Evolutionary conservation across 2,797 vertebrate genomes (phyloP), one percentile per base, ranked within the genome.

Genomic region (Miichthys miiuy): DNA sequence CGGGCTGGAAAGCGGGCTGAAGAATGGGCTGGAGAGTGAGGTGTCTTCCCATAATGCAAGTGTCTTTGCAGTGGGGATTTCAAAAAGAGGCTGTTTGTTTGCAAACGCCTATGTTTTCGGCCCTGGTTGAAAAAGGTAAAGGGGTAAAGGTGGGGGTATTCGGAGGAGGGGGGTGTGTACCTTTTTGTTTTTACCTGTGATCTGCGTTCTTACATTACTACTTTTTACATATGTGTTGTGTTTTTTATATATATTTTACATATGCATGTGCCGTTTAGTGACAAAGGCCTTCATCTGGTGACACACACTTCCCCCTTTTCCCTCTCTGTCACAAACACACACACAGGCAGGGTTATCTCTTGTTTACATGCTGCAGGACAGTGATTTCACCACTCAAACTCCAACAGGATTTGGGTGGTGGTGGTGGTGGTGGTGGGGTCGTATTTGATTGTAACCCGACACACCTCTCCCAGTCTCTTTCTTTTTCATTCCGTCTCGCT

Each of bases 371-470:
- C 81, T 89, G 77, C 68, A 71, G 74, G 85, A 92, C 87, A 79
- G 72, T 74, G 85, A 91, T 91, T 93, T 85, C 74, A 79, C 75
- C 71, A 44, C 84, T 84, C 82, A 62, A 66, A 87, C 83, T 77
- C 54, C 30, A 70, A 48, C 74, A 83, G 79, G 73, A 88, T 89
- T 79, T 54, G 18, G 47, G 58, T 44, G 75, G 46, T 23, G 75
- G n/a, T 48, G 21, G 76, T 62, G 65, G 74, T 30, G 21, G 61
- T 38, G 57, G 65, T 42, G 75, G 34, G 72, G 90, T 90, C 75
- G 68, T 81, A 77, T 86, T 84, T 77, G 77, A 80, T 88, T 91
- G 94, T 94, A 94, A 95, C 90, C 83, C 12, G 81, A 95, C 86
- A 89, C 93, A 93, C 88, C 82, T 92, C 79, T 66, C 48, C 42